These are phyloP conservation scores for Heliocidaris erythrogramma DNA, from an alignment of 35 echinoderm and acorn worm species.

Conservation along the genomic window DNA sequence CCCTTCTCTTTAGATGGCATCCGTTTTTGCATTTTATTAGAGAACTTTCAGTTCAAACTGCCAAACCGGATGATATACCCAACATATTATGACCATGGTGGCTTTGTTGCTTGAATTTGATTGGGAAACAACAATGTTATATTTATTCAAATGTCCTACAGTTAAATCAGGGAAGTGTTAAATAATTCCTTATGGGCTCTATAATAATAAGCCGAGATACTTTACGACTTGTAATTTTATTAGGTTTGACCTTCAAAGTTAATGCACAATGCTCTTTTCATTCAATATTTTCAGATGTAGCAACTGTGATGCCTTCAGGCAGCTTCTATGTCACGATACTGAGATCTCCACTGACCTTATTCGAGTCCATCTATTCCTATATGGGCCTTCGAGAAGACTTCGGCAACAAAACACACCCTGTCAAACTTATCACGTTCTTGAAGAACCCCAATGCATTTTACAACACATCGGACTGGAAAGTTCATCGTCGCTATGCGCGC, in stretches of 20 bases:
- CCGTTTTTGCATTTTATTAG: too few relatives aligned
- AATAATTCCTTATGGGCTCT: too few relatives aligned
- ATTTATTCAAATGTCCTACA: too few relatives aligned
- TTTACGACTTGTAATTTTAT: background rate
- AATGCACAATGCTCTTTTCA: background rate
- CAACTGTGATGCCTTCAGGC: constrained; percentile 50
- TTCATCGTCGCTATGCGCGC: background rate
- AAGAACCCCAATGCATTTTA: constrained; percentile 40
- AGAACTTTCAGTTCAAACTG: too few relatives aligned
- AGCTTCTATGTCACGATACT: constrained; percentile 59
- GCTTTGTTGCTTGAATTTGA: too few relatives aligned
- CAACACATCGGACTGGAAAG: background rate
- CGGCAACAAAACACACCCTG: background rate
- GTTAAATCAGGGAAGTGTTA: too few relatives aligned
- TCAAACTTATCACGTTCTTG: constrained; percentile 43
- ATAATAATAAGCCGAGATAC: background rate
- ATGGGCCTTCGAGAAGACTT: background rate
- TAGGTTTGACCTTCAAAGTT: background rate
- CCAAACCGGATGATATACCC: too few relatives aligned
- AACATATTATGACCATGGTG: too few relatives aligned
- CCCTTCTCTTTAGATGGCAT: too few relatives aligned
- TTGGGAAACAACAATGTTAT: too few relatives aligned
- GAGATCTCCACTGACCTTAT: constrained; percentile 55
- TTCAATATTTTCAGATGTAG: background rate
- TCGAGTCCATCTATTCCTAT: constrained; percentile 58